Conservation (phyloP, 2,888 invertebrate species). For the Melangyna quadrimaculata region DNA sequence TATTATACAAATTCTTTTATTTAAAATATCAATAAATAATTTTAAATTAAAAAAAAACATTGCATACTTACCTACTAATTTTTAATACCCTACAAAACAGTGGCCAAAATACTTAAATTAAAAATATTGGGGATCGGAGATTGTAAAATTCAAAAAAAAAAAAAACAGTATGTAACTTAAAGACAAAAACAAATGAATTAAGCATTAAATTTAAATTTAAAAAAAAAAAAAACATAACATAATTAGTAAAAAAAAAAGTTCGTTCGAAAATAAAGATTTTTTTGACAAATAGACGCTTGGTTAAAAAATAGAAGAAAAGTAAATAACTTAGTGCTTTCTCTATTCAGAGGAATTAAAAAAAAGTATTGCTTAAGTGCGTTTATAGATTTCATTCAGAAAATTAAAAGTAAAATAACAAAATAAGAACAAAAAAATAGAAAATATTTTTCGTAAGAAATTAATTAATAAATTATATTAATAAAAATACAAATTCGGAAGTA, state of each 20-base stretch:
- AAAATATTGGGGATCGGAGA: slow-evolving; percentile 18
- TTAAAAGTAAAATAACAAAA: slow-evolving; percentile 15
- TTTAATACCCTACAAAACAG: slow-evolving; percentile 51
- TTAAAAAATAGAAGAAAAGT: slow-evolving; percentile 36
- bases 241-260: slow-evolving; percentile 53
- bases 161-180: slow-evolving; percentile 44
- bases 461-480: slow-evolving; percentile 9
- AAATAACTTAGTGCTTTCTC: slow-evolving; percentile 64
- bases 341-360: slow-evolving; percentile 52
- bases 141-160: slow-evolving; percentile 27
- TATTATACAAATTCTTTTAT: slow-evolving; percentile 32
- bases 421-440: slow-evolving; percentile 63
- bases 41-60: slow-evolving; percentile 6
- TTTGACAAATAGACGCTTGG: slow-evolving; percentile 56
- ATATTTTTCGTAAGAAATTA: slow-evolving; percentile 62
- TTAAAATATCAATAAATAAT: slow-evolving; percentile 16
- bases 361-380: slow-evolving; percentile 64
- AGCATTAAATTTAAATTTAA: slow-evolving; percentile 23
- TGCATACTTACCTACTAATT: not conserved
- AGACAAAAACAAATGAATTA: slow-evolving; percentile 35
- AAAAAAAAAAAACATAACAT: slow-evolving; percentile 31
- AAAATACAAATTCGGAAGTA: slow-evolving; percentile 16
- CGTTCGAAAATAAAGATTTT: slow-evolving; percentile 46
- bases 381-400: slow-evolving; percentile 57
- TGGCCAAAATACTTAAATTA: slow-evolving; percentile 64